These are phyloP conservation scores for Calephelis perditalis DNA, from an alignment of 2,888 invertebrate species.

Conservation along the genomic window DNA sequence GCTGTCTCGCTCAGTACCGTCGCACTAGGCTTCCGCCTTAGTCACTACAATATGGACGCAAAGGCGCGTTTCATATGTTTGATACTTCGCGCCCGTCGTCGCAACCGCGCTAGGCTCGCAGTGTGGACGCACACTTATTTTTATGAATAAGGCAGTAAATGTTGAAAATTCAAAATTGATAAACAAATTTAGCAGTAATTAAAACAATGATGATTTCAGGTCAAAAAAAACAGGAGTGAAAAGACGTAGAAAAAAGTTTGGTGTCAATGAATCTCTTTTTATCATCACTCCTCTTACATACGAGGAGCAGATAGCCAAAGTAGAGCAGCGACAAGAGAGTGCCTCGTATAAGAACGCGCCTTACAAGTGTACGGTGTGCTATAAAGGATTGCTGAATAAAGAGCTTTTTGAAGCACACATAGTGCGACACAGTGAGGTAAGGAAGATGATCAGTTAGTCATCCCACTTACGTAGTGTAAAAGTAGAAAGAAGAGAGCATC, in stretches of 20 bases:
- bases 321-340: constrained; percentile 46
- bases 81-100: no score
- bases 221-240: constrained; percentile 55
- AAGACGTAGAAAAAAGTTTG: constrained; percentile 44
- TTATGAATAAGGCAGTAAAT: no score
- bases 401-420: constrained; percentile 54
- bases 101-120: no score
- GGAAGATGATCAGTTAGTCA: constrained; percentile 17
- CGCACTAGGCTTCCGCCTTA: no score
- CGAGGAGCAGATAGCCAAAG: constrained; percentile 60
- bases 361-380: constrained; percentile 53
- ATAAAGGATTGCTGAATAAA: constrained; percentile 49
- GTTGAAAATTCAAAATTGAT: no score
- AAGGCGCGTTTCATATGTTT: no score
- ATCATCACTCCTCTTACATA: constrained; percentile 48
- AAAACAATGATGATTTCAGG: constrained; percentile 32
- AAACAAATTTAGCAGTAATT: background rate
- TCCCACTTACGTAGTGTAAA: background rate
- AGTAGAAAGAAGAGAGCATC: background rate
- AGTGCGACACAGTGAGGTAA: constrained; percentile 58
- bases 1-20: no score
- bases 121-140: no score
- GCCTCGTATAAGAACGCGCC: constrained; percentile 40
- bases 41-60: no score
- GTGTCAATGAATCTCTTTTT: constrained; percentile 52